phyloP scores from a whole-genome alignment of 2,888 invertebrate genomes.

The Drosophila aldrichi region DNA sequence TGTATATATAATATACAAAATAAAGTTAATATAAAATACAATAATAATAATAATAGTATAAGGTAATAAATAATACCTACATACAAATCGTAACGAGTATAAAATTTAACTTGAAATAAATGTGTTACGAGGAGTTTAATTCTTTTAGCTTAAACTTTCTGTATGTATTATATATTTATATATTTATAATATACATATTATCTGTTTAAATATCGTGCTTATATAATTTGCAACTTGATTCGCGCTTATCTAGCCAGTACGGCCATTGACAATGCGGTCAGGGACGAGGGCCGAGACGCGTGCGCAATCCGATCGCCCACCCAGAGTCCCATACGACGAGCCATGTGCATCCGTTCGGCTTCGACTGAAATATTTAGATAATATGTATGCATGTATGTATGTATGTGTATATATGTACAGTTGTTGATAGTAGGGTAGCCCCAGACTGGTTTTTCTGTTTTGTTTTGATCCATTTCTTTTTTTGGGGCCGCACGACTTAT shows the following conservation, averaged over 20 bases:
- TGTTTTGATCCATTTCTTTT: conserved; percentile 61
- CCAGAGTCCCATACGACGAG: not conserved
- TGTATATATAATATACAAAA: no score
- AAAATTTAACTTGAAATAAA: not conserved
- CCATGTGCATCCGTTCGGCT: conserved; percentile 19
- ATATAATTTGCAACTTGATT: conserved; percentile 7
- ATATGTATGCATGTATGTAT: not conserved
- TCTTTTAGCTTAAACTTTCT: not conserved
- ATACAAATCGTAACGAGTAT: not conserved
- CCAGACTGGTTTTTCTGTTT: conserved; percentile 50
- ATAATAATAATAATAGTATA: no score
- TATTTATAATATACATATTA: not conserved
- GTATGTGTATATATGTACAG: conserved; percentile 14
- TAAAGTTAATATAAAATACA: no score
- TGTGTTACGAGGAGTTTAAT: not conserved
- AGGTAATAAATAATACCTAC: no score
- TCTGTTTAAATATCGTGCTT: not conserved
- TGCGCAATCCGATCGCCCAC: conserved; percentile 27
- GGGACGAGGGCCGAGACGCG: conserved; percentile 39
- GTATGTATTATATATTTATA: no score
- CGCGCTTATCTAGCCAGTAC: conserved; percentile 20
- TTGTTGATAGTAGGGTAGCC: conserved; percentile 39
- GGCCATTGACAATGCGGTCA: conserved; percentile 36
- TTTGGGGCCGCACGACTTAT: conserved; percentile 59
- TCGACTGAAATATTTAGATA: conserved; percentile 13